phyloP scores from a whole-genome alignment of 2,888 invertebrate genomes.

The Plagodis pulveraria region DNA sequence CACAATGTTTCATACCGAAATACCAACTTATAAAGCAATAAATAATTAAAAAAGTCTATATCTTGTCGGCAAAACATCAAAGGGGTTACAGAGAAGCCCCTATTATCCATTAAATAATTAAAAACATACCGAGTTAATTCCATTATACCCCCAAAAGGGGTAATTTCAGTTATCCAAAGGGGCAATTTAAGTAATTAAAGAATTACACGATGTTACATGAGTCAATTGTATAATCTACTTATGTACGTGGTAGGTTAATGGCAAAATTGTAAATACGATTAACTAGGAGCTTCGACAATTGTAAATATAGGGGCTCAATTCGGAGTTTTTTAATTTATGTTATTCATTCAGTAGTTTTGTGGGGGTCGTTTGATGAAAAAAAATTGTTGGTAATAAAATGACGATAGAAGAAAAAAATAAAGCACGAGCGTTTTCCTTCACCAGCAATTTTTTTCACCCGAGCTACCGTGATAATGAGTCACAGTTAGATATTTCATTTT shows the following conservation, averaged over 20 bases:
- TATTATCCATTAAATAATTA: constrained; percentile 7
- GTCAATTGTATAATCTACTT: background rate
- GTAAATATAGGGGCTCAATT: background rate
- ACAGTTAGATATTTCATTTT: too few species aligned
- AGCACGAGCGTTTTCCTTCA: too few species aligned
- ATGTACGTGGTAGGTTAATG: constrained; percentile 16
- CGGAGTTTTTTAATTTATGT: background rate
- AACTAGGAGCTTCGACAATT: background rate
- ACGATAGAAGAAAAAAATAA: too few species aligned
- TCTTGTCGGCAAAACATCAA: constrained; percentile 1
- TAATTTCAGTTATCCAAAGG: background rate
- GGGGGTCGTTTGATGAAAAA: too few species aligned
- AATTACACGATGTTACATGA: background rate
- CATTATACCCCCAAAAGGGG: constrained; percentile 2
- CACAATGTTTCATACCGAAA: too few species aligned
- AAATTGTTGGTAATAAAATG: too few species aligned
- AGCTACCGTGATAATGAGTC: too few species aligned
- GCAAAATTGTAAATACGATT: constrained; percentile 8
- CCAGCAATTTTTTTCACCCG: too few species aligned
- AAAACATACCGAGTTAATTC: constrained; percentile 1
- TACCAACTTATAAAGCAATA: too few species aligned
- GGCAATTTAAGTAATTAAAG: constrained; percentile 3
- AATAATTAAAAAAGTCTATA: too few species aligned
- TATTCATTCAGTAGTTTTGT: too few species aligned
- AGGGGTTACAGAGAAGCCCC: background rate